Conservation (phyloP, 2,113 vertebrate species). For the Gavialis gangeticus region DNA sequence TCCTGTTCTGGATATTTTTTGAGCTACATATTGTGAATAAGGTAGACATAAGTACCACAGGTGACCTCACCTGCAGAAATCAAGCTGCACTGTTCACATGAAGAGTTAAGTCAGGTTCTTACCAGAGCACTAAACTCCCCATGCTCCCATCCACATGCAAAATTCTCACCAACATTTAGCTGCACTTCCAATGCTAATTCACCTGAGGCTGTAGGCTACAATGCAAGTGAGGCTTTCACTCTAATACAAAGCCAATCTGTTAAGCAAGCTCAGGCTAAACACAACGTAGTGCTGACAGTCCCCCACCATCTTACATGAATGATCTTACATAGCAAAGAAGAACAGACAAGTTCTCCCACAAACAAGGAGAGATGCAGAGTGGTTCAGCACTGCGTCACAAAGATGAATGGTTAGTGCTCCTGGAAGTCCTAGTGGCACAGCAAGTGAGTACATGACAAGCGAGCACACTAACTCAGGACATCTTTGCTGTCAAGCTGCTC, state of each 20-base stretch:
- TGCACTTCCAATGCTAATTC: not conserved
- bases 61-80: rapidly evolving
- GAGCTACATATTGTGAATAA: not conserved
- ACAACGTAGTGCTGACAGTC: not conserved
- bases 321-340: not conserved
- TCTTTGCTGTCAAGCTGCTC: not conserved
- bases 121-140: not conserved
- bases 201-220: not conserved
- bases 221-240: not conserved
- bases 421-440: not conserved
- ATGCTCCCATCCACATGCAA: not conserved
- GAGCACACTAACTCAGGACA: not conserved
- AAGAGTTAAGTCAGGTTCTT: not conserved
- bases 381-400: too few species aligned
- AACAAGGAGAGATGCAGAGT: not conserved
- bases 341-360: not conserved
- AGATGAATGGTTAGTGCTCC: not conserved
- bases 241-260: not conserved
- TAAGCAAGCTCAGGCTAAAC: not conserved
- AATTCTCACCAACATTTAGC: rapidly evolving
- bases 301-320: not conserved
- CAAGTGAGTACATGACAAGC: not conserved
- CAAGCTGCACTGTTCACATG: too few species aligned
- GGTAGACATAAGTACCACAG: not conserved
- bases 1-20: not conserved